phyloP scores from a whole-genome alignment of 2,888 invertebrate species.

The Hybos culiciformis region DNA sequence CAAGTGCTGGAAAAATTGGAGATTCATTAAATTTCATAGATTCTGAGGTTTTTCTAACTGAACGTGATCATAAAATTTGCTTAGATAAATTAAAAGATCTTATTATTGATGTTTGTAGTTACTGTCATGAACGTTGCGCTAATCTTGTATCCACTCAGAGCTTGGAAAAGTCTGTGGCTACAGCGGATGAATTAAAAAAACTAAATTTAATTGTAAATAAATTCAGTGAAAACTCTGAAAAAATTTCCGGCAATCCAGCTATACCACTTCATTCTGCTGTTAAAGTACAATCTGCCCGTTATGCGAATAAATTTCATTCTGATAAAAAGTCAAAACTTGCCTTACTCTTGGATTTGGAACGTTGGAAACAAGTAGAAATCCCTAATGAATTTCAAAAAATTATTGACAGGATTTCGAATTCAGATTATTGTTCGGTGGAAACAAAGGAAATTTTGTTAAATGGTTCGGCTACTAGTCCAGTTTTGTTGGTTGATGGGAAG shows the following conservation, averaged over 20 bases:
- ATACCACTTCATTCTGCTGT: conserved; percentile 69
- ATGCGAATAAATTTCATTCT: conserved; percentile 80
- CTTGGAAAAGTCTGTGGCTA: conserved; percentile 54
- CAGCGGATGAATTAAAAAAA: conserved; percentile 59
- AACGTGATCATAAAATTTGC: conserved; percentile 54
- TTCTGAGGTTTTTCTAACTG: conserved; percentile 54
- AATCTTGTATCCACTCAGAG: conserved; percentile 71
- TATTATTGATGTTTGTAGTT: conserved; percentile 72
- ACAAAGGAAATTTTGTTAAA: conserved; percentile 24
- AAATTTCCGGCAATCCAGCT: conserved; percentile 58
- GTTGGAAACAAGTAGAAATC: conserved; percentile 89
- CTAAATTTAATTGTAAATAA: conserved; percentile 62
- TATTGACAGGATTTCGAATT: conserved; percentile 51
- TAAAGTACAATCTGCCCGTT: conserved; percentile 78
- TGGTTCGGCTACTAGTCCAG: conserved; percentile 38
- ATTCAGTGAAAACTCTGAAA: conserved; percentile 64
- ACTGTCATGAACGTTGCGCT: conserved; percentile 84
- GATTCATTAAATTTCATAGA: conserved; percentile 44
- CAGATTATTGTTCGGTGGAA: conserved; percentile 28
- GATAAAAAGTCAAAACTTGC: conserved; percentile 77
- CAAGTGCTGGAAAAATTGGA: conserved; percentile 43
- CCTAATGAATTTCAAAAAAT: conserved; percentile 78
- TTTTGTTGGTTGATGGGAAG: conserved; percentile 51
- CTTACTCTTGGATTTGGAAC: conserved; percentile 72
- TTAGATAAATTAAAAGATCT: conserved; percentile 60